Evolutionary conservation across 1,140 invertebrate species (phyloP), one percentile per base, ranked within the genome.

Genomic region (Hypothenemus hampei): DNA sequence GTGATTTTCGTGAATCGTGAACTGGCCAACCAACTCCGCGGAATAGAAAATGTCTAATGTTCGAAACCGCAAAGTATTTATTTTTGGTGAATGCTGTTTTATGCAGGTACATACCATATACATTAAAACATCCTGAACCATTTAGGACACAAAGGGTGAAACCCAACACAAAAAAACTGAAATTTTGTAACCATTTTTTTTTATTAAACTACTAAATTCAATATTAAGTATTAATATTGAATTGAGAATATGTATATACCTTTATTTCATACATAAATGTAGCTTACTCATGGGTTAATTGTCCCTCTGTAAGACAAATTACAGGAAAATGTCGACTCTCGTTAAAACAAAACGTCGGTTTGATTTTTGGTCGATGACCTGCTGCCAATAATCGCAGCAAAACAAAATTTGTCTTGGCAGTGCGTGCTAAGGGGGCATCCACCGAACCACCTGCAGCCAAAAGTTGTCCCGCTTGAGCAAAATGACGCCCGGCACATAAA

Each of bases 291-390:
- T 55, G 52, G 19, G 52, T 47, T 11, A 55, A 13, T 40, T 55
- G 44, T 7, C 43, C 41, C 19, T 55, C 52, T n/a, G 52, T 55
- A 3, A 57, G 29, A 24, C 43, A 46, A 29, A 57, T 49, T 10
- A 57, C 47, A 15, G 54, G 54, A 57, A 57, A 57, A 33, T 57
- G 47, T 16, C 26, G 21, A 24, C 54, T 50, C n/a, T 48, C 54
- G 16, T 48, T 48, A 33, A 57, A 57, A 45, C 47, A 48, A 31
- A 57, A 57, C 19, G 46, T 47, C 7, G 54, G 54, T 35, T 33
- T 40, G 21, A 39, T 45, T 16, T 57, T 50, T 10, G 54, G 54
- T 11, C 54, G 10, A 24, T 57, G 54, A 1, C 54, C 54, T 5
- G 54, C 37, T 0, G 54, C 54, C 6, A 57, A 29, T 15, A 57